A percentile compares a stretch with the other conserved stretches of the same genome.
phyloP scores from a whole-genome alignment of 2,797 vertebrate species.

The Gymnothorax javanicus region DNA sequence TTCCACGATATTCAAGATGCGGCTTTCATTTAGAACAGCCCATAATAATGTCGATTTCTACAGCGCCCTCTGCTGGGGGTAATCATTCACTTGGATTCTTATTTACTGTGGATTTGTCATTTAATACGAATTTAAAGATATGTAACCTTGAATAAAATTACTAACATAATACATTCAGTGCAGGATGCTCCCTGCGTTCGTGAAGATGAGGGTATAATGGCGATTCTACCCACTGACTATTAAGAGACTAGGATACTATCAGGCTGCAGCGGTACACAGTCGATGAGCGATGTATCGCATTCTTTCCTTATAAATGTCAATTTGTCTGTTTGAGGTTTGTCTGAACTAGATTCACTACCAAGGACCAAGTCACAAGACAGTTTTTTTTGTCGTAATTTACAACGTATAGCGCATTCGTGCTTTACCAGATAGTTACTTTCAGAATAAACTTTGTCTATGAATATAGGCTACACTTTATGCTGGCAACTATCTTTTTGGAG shows the following conservation, averaged over 20 bases:
- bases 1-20: not conserved
- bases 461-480: not conserved
- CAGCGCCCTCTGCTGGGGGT: conserved; percentile 24
- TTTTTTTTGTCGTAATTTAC: not conserved
- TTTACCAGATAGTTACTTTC: not conserved
- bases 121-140: not conserved
- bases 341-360: not conserved
- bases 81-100: not conserved
- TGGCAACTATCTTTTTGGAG: not conserved
- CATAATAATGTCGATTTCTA: not conserved
- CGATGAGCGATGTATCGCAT: not conserved
- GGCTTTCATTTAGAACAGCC: not conserved
- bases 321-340: not conserved
- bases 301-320: not conserved
- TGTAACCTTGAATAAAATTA: not conserved
- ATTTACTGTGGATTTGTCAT: not conserved
- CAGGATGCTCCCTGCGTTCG: not conserved
- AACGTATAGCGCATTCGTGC: not conserved
- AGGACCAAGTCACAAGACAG: not conserved
- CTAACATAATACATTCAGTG: not conserved
- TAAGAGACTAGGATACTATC: not conserved
- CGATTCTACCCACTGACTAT: not conserved
- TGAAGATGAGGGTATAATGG: no score
- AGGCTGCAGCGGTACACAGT: not conserved
- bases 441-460: conserved; percentile 15